These are phyloP conservation scores for Parazoanthus darwini DNA, from an alignment of 92 coral and sea anemone species.

Conservation along the genomic window DNA sequence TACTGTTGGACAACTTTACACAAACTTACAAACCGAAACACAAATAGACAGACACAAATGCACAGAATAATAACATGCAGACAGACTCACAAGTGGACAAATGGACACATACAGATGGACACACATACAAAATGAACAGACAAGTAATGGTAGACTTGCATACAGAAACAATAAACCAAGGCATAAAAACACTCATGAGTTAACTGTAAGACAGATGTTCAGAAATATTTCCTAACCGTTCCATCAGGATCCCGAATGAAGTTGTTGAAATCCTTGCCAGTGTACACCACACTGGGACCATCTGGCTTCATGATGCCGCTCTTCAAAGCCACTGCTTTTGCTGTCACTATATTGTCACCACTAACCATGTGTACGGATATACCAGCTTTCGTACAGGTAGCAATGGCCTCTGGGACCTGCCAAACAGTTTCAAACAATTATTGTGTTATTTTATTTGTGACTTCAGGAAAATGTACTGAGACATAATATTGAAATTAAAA, in stretches of 20 bases:
- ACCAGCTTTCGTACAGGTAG: slow-evolving; percentile 76
- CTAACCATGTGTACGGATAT: slow-evolving; percentile 88
- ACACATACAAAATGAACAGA: not conserved
- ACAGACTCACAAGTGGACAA: not conserved
- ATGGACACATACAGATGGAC: not conserved
- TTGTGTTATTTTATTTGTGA: too few relatives aligned
- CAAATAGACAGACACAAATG: too few relatives aligned
- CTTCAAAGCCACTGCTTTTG: slow-evolving; percentile 77
- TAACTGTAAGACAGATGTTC: not conserved
- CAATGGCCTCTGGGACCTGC: slow-evolving; percentile 75
- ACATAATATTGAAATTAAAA: too few relatives aligned
- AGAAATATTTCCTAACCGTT: slow-evolving; percentile 47
- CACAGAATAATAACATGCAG: not conserved
- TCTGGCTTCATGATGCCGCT: slow-evolving; percentile 76
- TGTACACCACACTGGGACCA: slow-evolving; percentile 66
- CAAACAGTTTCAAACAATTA: not conserved
- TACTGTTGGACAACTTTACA: too few relatives aligned
- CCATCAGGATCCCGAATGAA: slow-evolving; percentile 84
- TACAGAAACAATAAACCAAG: not conserved
- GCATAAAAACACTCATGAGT: too few relatives aligned
- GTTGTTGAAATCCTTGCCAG: slow-evolving; percentile 74
- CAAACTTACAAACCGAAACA: too few relatives aligned
- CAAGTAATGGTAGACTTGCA: not conserved
- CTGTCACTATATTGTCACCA: slow-evolving; percentile 81
- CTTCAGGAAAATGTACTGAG: too few relatives aligned